These are phyloP conservation scores for Agrilus biguttatus DNA, from an alignment of 2,888 invertebrate species.

Conservation along the genomic window DNA sequence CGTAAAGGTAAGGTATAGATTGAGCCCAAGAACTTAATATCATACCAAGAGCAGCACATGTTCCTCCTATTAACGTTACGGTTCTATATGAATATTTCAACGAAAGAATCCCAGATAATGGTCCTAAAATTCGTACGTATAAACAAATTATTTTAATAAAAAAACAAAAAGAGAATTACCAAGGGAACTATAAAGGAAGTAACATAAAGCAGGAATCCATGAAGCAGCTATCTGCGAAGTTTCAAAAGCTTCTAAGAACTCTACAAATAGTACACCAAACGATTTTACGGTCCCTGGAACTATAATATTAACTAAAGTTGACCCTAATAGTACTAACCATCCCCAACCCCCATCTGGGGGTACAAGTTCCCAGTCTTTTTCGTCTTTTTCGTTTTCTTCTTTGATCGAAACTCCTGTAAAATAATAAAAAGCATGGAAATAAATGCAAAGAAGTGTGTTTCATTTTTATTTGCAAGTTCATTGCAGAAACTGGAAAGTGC, in stretches of 20 bases:
- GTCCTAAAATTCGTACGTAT: conserved; percentile 43
- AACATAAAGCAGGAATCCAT: conserved; percentile 77
- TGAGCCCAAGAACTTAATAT: conserved; percentile 69
- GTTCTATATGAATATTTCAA: conserved; percentile 72
- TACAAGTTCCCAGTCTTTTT: conserved; percentile 53
- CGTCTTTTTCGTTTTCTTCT: conserved; percentile 22
- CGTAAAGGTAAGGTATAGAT: conserved; percentile 62
- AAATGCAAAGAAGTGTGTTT: background rate
- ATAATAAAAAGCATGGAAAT: too few relatives aligned
- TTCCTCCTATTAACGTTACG: conserved; percentile 70
- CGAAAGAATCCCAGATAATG: conserved; percentile 70
- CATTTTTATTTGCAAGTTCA: background rate
- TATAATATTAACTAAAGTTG: conserved; percentile 69
- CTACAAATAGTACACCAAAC: conserved; percentile 72
- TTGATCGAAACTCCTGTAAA: conserved; percentile 21
- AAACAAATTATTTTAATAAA: background rate
- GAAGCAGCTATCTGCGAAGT: conserved; percentile 59
- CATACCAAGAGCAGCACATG: conserved; percentile 71
- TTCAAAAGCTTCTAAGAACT: conserved; percentile 66
- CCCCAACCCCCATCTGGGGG: conserved; percentile 80
- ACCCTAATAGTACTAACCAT: conserved; percentile 59
- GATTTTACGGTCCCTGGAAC: conserved; percentile 81
- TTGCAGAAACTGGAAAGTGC: too few relatives aligned
- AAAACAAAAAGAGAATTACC: conserved; percentile 37
- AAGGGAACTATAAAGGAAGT: conserved; percentile 76